Base-by-base conservation (phyloP, 2,797 vertebrate genomes). In the Neosalanx taihuensis region DNA sequence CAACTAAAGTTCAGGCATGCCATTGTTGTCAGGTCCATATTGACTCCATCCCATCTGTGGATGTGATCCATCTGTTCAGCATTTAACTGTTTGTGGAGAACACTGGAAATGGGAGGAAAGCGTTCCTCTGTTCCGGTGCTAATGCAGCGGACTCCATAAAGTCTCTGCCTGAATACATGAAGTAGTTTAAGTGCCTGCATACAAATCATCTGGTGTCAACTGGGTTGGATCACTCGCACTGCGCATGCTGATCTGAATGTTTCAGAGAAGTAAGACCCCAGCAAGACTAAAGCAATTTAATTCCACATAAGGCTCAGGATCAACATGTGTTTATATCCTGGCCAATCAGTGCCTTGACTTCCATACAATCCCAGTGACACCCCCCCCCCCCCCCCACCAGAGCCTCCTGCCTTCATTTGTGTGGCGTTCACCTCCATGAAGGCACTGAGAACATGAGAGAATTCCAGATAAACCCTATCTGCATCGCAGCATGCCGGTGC, bases 391-490 rank as follows among this genome's bases (percentile, higher is more conserved):
- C 23, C 23, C 23, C 23, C 23, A 26, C 46, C 18, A 56, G 15
- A 56, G 4, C 1, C 51, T 56, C 51, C 18, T 56, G 51, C 51
- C 17, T 56, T n/a, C 51, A 17, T 56, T 56, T n/a, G 18, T n/a
- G 51, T 4, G 5, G 26, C 29, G 23, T 23, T 60, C 41, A 26
- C 33, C n/a, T 13, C 62, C 9, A 33, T 29, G 31, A 56, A 31
- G 20, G 23, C 20, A 49, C 6, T 15, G 18, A 35, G 12, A 70
- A 65, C 30, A 23, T 53, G 53, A 69, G 49, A 20, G 33, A 4
- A 56, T 51, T 35, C 61, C 58, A 72, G 53, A 64, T 23, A 64
- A 46, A 69, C 74, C n/a, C 31, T 71, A 67, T 70, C 71, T n/a
- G 9, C 57, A n/a, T 46, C 4, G 13, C 46, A 56, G 5, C 9